A percentile compares a stretch with the other conserved stretches of the same genome.
These are phyloP conservation scores for Cyrtorhinus lividipennis DNA, from an alignment of 1,140 invertebrate species.

Conservation along the genomic window DNA sequence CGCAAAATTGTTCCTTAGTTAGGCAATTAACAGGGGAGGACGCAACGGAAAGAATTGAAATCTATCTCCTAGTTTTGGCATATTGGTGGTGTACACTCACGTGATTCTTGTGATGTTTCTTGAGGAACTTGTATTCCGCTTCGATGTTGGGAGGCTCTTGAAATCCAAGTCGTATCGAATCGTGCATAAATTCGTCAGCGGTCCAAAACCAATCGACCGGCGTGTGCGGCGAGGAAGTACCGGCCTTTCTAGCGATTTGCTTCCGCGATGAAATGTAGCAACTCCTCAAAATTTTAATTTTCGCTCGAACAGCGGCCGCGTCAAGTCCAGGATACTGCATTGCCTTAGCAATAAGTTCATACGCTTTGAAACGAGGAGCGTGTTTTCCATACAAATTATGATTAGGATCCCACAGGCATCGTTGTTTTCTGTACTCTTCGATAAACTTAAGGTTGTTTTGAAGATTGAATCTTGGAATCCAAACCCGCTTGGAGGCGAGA, in stretches of 20 bases:
- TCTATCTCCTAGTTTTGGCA: too few species aligned
- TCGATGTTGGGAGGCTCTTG: not conserved
- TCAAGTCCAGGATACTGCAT: not conserved
- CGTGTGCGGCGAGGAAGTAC: not conserved
- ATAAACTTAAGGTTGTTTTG: not conserved
- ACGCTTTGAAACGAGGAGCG: not conserved
- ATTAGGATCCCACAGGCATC: not conserved
- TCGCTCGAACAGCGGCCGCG: not conserved
- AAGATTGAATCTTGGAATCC: not conserved
- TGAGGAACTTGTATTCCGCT: not conserved
- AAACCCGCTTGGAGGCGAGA: not conserved
- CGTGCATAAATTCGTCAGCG: not conserved
- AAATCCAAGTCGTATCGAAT: not conserved
- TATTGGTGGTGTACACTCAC: too few species aligned
- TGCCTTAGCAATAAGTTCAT: not conserved
- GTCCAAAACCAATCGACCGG: slow-evolving; percentile 2
- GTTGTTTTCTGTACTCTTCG: not conserved
- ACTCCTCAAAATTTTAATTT: slow-evolving; percentile 1
- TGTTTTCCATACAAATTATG: not conserved
- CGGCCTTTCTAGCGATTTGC: not conserved
- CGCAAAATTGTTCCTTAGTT: too few species aligned
- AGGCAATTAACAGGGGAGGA: too few species aligned
- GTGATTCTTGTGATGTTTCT: too few species aligned
- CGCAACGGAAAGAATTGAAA: too few species aligned
- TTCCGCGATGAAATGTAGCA: slow-evolving; percentile 1